These are phyloP conservation scores for Tetrao urogallus DNA, from an alignment of 2,113 vertebrate genomes.

Conservation along the genomic window DNA sequence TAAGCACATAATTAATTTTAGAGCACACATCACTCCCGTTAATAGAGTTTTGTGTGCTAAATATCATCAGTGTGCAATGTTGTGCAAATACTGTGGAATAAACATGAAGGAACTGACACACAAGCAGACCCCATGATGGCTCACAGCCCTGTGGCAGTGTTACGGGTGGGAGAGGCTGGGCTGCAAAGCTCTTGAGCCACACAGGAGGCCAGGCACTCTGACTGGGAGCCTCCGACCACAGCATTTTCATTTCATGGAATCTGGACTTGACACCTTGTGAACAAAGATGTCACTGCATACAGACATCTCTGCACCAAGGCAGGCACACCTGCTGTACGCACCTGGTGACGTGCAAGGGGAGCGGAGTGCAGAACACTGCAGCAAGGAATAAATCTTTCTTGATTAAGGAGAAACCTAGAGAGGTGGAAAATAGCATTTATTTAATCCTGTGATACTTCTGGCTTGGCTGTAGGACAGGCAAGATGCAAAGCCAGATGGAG, in stretches of 20 bases:
- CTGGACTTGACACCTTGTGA: neutral
- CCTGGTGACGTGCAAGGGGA: neutral
- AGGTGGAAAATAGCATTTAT: neutral
- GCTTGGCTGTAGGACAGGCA: neutral
- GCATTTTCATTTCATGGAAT: neutral
- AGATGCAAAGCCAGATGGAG: neutral
- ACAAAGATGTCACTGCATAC: neutral
- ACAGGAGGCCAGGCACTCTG: neutral
- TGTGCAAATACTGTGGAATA: constrained; percentile 20
- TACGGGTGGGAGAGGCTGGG: neutral
- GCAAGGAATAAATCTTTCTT: neutral
- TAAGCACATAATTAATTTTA: constrained; percentile 61
- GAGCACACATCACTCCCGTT: constrained; percentile 35
- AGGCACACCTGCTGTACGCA: neutral
- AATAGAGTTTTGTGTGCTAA: constrained; percentile 40
- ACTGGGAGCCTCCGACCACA: neutral
- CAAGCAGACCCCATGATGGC: neutral
- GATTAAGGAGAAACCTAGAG: neutral
- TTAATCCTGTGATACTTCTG: neutral
- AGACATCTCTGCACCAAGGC: too few relatives aligned
- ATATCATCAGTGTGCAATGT: neutral
- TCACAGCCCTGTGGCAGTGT: neutral
- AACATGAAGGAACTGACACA: neutral
- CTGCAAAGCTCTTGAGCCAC: neutral
- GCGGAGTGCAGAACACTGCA: neutral